Base-by-base conservation (phyloP, 2,888 invertebrate genomes). In the Nasonia oneida region DNA sequence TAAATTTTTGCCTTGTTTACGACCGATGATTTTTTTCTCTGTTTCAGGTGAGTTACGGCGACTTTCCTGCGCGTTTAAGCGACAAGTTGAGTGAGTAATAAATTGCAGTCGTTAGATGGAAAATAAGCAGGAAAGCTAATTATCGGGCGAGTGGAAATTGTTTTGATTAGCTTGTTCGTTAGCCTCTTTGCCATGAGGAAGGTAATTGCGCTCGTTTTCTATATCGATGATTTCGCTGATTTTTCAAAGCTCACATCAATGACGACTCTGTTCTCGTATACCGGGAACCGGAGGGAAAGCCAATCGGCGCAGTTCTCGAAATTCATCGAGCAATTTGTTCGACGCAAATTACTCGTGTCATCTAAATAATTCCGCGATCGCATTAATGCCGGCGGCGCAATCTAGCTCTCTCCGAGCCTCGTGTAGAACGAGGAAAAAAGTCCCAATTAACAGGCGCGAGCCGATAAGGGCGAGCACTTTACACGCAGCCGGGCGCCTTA, bases 21-120 rank as follows among this genome's bases (percentile, higher is more conserved):
- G 18, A 53, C 53, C 18, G n/a, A 23, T 33, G 77, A 15, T 37
- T 5, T 67, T 50, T 10, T 73, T 61, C 29, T 80, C 50, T 81
- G 74, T 84, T 84, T 75, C 80, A 84, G 84, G 84, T 84, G 79
- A 80, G 84, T 80, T 61, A 23, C 57, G 67, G 10, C 10, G 5
- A 73, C 74, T 74, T 67, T 71, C 47, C 15, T 18, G 18, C 37
- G 18, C 47, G 29, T 64, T 61, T 67, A 10, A 67, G 53, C 37
- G 42, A 42, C 64, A 64, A 64, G 29, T 67, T 67, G 67, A 67
- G 67, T 67, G 33, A 67, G 67, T 67, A 50, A 74, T 74, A 29
- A 50, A 74, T 47, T 74, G 74, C 47, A 67, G 10, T 50, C 74
- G 47, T 50, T 12, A 12, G 29, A 29, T 47, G 50, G 74, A 50